Conservation (phyloP, 2,113 vertebrate genomes). For the Cololabis saira region DNA sequence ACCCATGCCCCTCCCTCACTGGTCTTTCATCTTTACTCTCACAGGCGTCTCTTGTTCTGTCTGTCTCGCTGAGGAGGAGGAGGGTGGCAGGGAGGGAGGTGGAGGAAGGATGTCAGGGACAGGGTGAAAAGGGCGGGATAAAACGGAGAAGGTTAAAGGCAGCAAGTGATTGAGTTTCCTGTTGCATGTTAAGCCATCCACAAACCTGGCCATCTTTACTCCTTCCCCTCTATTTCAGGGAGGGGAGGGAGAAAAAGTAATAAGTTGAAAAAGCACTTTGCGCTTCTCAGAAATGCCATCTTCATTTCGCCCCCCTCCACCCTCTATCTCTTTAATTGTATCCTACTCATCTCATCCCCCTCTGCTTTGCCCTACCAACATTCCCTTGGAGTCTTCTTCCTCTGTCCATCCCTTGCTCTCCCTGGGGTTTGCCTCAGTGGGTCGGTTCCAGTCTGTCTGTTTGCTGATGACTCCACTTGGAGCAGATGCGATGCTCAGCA, state of each 20-base stretch:
- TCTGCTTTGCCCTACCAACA: constrained; percentile 9
- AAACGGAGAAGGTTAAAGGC: constrained; percentile 26
- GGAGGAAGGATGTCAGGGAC: constrained; percentile 56
- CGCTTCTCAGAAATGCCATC: constrained; percentile 11
- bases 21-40: constrained; percentile 78
- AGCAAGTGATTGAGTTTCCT: constrained; percentile 32
- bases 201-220: constrained; percentile 7
- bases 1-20: constrained; percentile 53
- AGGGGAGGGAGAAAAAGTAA: constrained; percentile 28
- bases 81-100: constrained; percentile 28
- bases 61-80: constrained; percentile 57
- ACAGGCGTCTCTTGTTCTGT: constrained; percentile 79
- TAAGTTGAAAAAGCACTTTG: constrained; percentile 34
- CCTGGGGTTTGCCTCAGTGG: constrained; percentile 68
- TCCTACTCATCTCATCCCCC: constrained; percentile 46
- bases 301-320: constrained; percentile 20
- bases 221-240: constrained; percentile 2
- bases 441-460: constrained; percentile 79
- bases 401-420: constrained; percentile 53
- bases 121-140: constrained; percentile 20
- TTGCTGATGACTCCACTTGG: constrained; percentile 78
- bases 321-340: constrained; percentile 57
- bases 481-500: constrained; percentile 80
- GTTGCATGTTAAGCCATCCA: constrained; percentile 5
- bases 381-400: constrained; percentile 39